These are phyloP conservation scores for Aplocera efformata DNA, from an alignment of 2,888 invertebrate species.

Conservation along the genomic window DNA sequence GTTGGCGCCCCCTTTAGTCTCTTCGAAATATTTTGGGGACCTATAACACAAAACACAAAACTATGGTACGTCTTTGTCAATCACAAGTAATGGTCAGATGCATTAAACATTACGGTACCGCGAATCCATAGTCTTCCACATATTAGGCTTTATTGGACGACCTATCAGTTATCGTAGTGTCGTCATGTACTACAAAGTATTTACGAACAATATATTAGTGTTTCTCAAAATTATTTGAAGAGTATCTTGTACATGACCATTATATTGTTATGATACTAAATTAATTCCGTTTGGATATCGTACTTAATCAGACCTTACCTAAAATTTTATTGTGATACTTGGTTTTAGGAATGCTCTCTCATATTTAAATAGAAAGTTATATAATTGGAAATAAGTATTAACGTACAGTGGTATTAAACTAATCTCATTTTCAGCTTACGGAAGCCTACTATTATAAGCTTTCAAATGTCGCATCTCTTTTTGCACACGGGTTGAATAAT, in stretches of 20 bases:
- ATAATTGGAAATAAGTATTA: conserved; percentile 23
- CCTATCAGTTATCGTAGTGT: conserved; percentile 22
- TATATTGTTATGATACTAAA: conserved; percentile 50
- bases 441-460: conserved; percentile 13
- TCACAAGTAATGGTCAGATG: conserved; percentile 59
- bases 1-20: conserved; percentile 43
- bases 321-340: conserved; percentile 71
- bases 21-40: conserved; percentile 45
- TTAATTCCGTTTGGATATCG: conserved; percentile 48
- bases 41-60: conserved; percentile 24
- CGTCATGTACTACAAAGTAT: conserved; percentile 20
- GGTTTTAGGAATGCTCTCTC: conserved; percentile 61
- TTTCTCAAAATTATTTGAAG: conserved; percentile 20
- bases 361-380: conserved; percentile 27
- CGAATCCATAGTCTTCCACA: conserved; percentile 56
- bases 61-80: conserved; percentile 49
- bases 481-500: too few species aligned
- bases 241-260: conserved; percentile 51
- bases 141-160: conserved; percentile 45
- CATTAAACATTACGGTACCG: conserved; percentile 38
- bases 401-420: conserved; percentile 24
- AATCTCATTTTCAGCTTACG: conserved; percentile 21
- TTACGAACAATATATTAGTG: conserved; percentile 17
- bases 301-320: conserved; percentile 72
- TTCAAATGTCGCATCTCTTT: conserved; percentile 2